Evolutionary conservation across 2,797 vertebrate species (phyloP).

Genomic region (Decapterus maruadsi): DNA sequence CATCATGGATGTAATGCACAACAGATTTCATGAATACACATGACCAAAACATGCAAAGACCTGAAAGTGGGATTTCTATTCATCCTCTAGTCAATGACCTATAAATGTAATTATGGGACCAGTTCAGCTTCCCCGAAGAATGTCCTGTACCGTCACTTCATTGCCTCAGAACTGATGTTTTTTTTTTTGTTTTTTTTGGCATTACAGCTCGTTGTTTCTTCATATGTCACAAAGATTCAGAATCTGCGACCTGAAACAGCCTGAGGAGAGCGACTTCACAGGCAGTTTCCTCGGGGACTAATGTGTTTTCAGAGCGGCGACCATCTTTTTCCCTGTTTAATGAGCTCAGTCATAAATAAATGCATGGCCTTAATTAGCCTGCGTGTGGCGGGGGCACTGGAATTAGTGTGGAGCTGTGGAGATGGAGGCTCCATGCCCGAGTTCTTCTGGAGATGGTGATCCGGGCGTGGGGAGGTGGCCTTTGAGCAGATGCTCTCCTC

Average conservation of each 20-base stretch:
- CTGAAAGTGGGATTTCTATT: constrained; percentile 66
- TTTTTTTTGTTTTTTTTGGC: constrained; percentile 49
- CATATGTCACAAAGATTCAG: constrained; percentile 79
- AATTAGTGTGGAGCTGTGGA: constrained; percentile 80
- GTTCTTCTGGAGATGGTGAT: constrained; percentile 82
- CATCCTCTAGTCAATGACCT: constrained; percentile 74
- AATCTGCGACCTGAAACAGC: constrained; percentile 80
- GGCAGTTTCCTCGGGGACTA: constrained; percentile 81
- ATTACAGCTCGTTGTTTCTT: constrained; percentile 66
- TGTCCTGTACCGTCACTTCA: constrained; percentile 57
- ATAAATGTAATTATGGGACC: constrained; percentile 82
- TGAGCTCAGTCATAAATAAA: constrained; percentile 89
- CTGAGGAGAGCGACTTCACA: constrained; percentile 79
- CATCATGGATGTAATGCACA: constrained; percentile 60
- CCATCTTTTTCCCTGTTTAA: constrained; percentile 82
- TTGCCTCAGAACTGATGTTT: constrained; percentile 60
- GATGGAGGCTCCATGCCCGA: constrained; percentile 79
- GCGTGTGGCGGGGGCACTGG: constrained; percentile 78
- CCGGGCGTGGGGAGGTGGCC: constrained; percentile 85
- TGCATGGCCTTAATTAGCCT: constrained; percentile 89
- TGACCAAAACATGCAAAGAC: constrained; percentile 67
- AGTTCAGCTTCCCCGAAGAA: constrained; percentile 80
- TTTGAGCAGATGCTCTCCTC: constrained; percentile 89
- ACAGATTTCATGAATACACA: constrained; percentile 61
- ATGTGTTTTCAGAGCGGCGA: constrained; percentile 81